Evolutionary conservation across 1,140 invertebrate species (phyloP).

Genomic region (Ips typographus): DNA sequence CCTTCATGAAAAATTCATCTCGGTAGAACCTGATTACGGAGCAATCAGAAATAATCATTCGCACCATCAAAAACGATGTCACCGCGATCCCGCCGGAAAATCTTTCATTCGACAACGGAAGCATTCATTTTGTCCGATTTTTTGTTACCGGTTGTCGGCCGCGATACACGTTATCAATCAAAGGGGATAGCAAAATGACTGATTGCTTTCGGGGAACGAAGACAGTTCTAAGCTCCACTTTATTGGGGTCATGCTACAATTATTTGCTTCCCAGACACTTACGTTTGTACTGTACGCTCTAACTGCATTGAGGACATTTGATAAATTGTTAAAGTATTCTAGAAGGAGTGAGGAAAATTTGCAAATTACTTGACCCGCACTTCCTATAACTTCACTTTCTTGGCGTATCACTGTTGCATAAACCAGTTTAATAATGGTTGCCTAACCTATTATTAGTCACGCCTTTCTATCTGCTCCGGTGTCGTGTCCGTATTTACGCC

Average conservation of each 20-base stretch:
- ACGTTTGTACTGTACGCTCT: no score
- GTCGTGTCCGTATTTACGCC: constrained; percentile 28
- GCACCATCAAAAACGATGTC: constrained; percentile 9
- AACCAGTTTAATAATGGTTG: background rate
- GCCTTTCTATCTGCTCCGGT: constrained; percentile 17
- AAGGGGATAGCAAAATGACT: constrained; percentile 10
- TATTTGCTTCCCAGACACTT: background rate
- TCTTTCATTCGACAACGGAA: constrained; percentile 23
- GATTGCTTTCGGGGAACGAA: constrained; percentile 12
- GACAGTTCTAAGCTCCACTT: constrained; percentile 9
- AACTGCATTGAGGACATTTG: no score
- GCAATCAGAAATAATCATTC: constrained; percentile 14
- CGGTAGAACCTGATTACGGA: constrained; percentile 1
- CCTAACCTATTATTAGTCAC: constrained; percentile 16
- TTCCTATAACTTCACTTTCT: no score
- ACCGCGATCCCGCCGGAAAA: constrained; percentile 14
- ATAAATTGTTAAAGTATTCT: no score
- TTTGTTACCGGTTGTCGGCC: constrained; percentile 16
- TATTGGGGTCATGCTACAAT: constrained; percentile 7
- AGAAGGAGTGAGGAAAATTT: no score
- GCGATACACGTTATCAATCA: constrained; percentile 18
- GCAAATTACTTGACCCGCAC: no score
- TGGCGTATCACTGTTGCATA: background rate
- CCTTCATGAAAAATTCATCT: constrained; percentile 5
- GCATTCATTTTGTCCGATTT: constrained; percentile 23